phyloP scores from a whole-genome alignment of 2,888 invertebrate species.

The Chironomus tentans region DNA sequence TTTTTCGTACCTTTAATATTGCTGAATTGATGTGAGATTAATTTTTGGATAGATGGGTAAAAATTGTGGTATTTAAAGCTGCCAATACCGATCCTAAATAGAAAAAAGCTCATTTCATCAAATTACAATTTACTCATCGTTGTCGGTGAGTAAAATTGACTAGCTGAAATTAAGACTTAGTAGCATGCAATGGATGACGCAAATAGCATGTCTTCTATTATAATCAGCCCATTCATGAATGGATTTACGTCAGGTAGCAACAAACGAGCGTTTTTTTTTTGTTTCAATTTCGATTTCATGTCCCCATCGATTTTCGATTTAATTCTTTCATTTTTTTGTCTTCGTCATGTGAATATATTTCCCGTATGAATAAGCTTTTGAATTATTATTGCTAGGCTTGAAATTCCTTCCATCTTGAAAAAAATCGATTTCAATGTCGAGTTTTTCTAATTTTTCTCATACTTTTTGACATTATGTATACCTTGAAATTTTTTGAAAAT shows the following conservation, averaged over 20 bases:
- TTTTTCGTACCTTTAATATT: neutral
- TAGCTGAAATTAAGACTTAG: neutral
- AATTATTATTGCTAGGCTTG: too few relatives aligned
- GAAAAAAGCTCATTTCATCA: neutral
- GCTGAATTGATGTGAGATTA: neutral
- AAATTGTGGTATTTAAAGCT: neutral
- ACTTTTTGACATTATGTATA: too few relatives aligned
- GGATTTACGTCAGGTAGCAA: neutral
- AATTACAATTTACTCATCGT: neutral
- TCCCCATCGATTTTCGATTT: neutral
- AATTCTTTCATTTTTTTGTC: neutral
- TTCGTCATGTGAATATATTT: too few relatives aligned
- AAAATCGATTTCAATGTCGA: too few relatives aligned
- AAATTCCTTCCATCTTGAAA: too few relatives aligned
- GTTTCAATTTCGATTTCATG: neutral
- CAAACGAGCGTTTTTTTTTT: neutral
- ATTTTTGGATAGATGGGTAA: neutral
- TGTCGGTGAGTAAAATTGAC: neutral
- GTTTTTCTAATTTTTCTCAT: too few relatives aligned
- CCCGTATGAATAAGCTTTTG: too few relatives aligned
- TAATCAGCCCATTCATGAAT: neutral
- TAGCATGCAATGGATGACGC: neutral
- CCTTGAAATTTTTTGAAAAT: too few relatives aligned
- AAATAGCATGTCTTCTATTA: neutral
- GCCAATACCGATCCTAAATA: neutral